phyloP scores from a whole-genome alignment of 2,888 invertebrate species.

The Macrostomum cliftonense region DNA sequence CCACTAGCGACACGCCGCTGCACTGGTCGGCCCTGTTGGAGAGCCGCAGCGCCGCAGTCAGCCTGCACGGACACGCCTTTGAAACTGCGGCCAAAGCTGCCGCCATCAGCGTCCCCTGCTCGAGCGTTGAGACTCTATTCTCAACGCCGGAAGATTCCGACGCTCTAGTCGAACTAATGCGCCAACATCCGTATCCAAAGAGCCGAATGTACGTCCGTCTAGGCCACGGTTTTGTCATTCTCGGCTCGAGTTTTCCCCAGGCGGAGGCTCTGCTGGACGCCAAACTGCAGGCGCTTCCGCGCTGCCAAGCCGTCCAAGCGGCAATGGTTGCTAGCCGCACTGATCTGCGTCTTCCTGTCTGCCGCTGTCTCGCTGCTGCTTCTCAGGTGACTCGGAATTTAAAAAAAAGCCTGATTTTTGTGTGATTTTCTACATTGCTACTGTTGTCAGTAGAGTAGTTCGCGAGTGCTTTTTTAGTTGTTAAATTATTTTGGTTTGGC shows the following conservation, averaged over 20 bases:
- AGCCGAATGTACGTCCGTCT: slow-evolving; percentile 12
- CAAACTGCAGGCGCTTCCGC: too few relatives aligned
- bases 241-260: slow-evolving; percentile 16
- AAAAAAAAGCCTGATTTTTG: too few relatives aligned
- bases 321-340: too few relatives aligned
- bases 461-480: too few relatives aligned
- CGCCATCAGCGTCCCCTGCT: slow-evolving; percentile 8
- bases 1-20: slow-evolving; percentile 15
- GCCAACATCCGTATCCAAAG: slow-evolving; percentile 9
- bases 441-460: too few relatives aligned
- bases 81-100: slow-evolving; percentile 12
- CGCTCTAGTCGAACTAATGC: slow-evolving; percentile 11
- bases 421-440: too few relatives aligned
- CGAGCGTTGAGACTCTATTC: slow-evolving; percentile 12
- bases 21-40: slow-evolving; percentile 9
- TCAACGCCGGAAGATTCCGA: slow-evolving; percentile 13
- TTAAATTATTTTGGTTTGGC: too few relatives aligned
- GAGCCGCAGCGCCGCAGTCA: background rate
- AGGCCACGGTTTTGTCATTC: slow-evolving; percentile 16
- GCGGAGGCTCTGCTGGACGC: too few relatives aligned
- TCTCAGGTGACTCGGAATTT: too few relatives aligned
- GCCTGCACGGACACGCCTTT: slow-evolving; percentile 14
- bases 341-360: too few relatives aligned
- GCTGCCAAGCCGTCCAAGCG: too few relatives aligned
- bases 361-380: too few relatives aligned